phyloP scores from a whole-genome alignment of 2,888 invertebrate genomes.

The Sinelater perroti region DNA sequence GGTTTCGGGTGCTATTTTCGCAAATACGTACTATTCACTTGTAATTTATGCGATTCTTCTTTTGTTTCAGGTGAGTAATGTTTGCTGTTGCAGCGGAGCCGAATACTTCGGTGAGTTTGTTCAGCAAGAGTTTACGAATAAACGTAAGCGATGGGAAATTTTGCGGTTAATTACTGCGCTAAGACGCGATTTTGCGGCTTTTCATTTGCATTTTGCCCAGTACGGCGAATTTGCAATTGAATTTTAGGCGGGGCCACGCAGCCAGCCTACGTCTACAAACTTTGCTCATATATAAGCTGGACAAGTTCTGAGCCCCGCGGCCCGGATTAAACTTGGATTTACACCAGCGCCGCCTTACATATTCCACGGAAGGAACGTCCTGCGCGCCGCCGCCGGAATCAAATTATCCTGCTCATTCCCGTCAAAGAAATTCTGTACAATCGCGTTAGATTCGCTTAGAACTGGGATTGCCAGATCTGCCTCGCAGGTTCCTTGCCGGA shows the following conservation, averaged over 20 bases:
- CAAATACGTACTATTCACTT: conserved; percentile 1
- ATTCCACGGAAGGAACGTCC: conserved; percentile 49
- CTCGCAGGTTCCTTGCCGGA: conserved; percentile 21
- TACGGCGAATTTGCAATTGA: conserved; percentile 25
- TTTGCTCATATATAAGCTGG: conserved; percentile 49
- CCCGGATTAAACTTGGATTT: conserved; percentile 56
- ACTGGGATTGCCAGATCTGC: conserved; percentile 30
- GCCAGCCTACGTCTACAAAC: conserved; percentile 27
- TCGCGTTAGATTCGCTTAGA: conserved; percentile 53
- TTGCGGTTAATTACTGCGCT: conserved; percentile 2
- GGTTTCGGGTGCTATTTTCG: neutral
- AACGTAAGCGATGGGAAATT: neutral
- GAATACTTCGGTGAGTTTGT: conserved; percentile 10
- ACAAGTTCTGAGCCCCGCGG: conserved; percentile 51
- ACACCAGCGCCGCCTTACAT: conserved; percentile 50
- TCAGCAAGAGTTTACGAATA: conserved; percentile 2
- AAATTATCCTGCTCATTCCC: conserved; percentile 56
- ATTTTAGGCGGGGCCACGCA: conserved; percentile 21
- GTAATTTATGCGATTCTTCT: conserved; percentile 13
- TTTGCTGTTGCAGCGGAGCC: conserved; percentile 3
- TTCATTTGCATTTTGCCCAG: conserved; percentile 21
- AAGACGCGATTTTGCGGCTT: conserved; percentile 20
- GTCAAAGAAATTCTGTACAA: conserved; percentile 53
- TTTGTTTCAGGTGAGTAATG: conserved; percentile 33
- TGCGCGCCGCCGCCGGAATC: conserved; percentile 54